Conservation (phyloP, 64 coral and sea anemone genomes). For the Actinia equina region DNA sequence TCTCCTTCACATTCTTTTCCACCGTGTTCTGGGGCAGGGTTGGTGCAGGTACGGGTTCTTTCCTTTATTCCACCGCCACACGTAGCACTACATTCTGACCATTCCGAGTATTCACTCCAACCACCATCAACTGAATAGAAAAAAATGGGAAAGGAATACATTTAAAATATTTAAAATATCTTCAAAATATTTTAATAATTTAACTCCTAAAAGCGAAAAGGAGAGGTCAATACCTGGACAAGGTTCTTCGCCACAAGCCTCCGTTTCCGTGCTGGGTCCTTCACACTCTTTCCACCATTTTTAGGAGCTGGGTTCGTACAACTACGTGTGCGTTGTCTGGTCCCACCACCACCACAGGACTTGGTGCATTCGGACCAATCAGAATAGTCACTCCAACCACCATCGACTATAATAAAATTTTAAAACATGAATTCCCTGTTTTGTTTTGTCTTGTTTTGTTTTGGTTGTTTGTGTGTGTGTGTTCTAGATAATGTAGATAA, state of each 20-base stretch:
- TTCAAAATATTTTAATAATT: no score
- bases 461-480: not conserved
- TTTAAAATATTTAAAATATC: no score
- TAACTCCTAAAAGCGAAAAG: not conserved
- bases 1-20: constrained; percentile 43
- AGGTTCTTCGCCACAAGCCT: constrained; percentile 27
- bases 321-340: constrained; percentile 33
- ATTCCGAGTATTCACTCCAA: no score
- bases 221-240: constrained; percentile 41
- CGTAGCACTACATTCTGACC: no score
- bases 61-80: constrained; percentile 15
- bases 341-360: constrained; percentile 47
- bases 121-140: no score
- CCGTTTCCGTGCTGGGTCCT: constrained; percentile 4
- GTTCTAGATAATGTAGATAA: no score
- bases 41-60: constrained; percentile 43
- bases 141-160: not conserved
- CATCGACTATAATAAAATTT: not conserved
- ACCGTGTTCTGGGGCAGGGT: constrained; percentile 55
- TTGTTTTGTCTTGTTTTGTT: no score
- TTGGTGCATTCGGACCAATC: constrained; percentile 48
- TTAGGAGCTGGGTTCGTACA: constrained; percentile 57
- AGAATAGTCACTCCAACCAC: constrained; percentile 27
- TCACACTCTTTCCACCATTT: constrained; percentile 58
- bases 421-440: no score